phyloP scores from a whole-genome alignment of 2,797 vertebrate genomes.

The Cichlasoma orientale region DNA sequence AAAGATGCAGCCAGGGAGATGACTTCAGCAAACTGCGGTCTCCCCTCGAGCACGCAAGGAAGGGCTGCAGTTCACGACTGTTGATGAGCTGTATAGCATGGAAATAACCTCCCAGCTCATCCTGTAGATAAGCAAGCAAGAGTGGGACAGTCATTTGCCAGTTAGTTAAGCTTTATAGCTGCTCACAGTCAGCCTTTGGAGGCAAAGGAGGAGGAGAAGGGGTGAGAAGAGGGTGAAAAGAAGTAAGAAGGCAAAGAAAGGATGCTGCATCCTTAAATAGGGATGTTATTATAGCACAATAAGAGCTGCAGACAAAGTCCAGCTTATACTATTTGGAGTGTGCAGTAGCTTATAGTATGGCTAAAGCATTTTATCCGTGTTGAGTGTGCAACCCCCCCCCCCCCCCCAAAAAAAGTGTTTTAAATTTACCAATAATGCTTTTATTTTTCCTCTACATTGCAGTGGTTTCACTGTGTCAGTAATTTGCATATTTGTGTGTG shows the following conservation, averaged over 20 bases:
- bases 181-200: constrained; percentile 35
- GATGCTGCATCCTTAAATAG: constrained; percentile 45
- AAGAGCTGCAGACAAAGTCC: constrained; percentile 32
- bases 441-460: background rate
- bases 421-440: background rate
- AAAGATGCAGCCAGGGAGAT: constrained; percentile 2
- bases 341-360: constrained; percentile 19
- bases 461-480: constrained; percentile 2
- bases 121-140: constrained; percentile 54
- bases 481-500: constrained; percentile 9
- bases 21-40: constrained; percentile 22
- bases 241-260: constrained; percentile 37
- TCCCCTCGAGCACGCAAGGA: constrained; percentile 32
- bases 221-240: constrained; percentile 13
- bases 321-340: constrained; percentile 14
- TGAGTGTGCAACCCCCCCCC: background rate
- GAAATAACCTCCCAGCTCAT: constrained; percentile 67
- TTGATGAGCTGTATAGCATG: constrained; percentile 55
- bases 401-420: background rate
- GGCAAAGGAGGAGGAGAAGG: constrained; percentile 8
- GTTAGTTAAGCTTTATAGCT: constrained; percentile 70
- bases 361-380: constrained; percentile 20
- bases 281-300: constrained; percentile 41
- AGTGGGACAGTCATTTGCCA: constrained; percentile 57
- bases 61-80: constrained; percentile 44